phyloP scores from a whole-genome alignment of 2,797 vertebrate genomes.

The Coracias cyanogaster region DNA sequence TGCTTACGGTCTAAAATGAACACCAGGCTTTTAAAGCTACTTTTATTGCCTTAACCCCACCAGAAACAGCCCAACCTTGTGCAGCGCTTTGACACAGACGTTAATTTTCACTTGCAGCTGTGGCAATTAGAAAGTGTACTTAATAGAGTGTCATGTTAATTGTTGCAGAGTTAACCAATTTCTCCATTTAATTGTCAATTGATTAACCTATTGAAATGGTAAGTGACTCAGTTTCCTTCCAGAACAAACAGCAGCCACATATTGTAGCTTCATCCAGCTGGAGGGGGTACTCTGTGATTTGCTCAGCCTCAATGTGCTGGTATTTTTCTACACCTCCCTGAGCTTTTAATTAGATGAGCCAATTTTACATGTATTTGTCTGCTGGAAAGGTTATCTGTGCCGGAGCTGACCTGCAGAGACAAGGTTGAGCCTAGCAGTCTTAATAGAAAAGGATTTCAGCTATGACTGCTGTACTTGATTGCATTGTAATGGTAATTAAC shows the following conservation, averaged over 20 bases:
- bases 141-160: constrained; percentile 89
- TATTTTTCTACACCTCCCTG: constrained; percentile 81
- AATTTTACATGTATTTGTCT: constrained; percentile 84
- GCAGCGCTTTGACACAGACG: constrained; percentile 65
- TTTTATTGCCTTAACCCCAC: constrained; percentile 47
- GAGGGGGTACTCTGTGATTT: constrained; percentile 77
- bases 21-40: constrained; percentile 50
- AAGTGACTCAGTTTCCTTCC: constrained; percentile 89
- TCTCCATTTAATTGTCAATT: constrained; percentile 89
- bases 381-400: constrained; percentile 84
- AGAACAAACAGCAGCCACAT: constrained; percentile 81
- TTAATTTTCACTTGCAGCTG: constrained; percentile 83
- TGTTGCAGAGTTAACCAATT: constrained; percentile 88
- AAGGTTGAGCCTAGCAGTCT: constrained; percentile 78
- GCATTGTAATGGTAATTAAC: constrained; percentile 87
- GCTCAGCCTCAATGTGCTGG: constrained; percentile 77
- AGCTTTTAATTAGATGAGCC: constrained; percentile 87
- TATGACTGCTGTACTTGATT: constrained; percentile 81
- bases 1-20: constrained; percentile 54
- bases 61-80: constrained; percentile 32
- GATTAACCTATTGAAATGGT: constrained; percentile 91
- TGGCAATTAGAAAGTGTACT: constrained; percentile 87
- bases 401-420: constrained; percentile 80
- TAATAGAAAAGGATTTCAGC: constrained; percentile 82
- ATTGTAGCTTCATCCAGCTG: constrained; percentile 78